Evolutionary conservation across 2,888 invertebrate genomes (phyloP).

Genomic region (Dryocosmus kuriphilus): DNA sequence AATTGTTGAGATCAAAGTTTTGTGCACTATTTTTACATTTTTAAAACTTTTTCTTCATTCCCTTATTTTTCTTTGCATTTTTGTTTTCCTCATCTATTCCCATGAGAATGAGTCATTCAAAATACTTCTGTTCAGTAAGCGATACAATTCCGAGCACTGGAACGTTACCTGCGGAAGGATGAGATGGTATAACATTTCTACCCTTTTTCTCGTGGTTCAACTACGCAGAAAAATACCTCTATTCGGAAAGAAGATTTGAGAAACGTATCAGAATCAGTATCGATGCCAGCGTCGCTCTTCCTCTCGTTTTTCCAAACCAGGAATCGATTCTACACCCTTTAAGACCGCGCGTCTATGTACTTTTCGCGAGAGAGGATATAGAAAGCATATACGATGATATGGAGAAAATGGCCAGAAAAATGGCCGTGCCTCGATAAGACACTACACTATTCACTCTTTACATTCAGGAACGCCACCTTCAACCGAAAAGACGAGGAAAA

Average conservation of each 20-base stretch:
- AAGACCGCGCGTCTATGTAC: slow-evolving; percentile 2
- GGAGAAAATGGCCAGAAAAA: slow-evolving; percentile 19
- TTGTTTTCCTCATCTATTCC: too few species aligned
- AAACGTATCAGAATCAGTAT: slow-evolving; percentile 32
- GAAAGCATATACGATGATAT: slow-evolving; percentile 7
- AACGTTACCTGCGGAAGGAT: not conserved
- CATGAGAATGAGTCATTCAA: not conserved
- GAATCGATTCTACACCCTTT: slow-evolving; percentile 26
- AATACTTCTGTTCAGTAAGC: not conserved
- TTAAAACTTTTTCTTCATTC: too few species aligned
- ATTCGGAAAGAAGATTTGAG: slow-evolving; percentile 27
- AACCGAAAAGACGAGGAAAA: not conserved
- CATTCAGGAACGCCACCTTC: not conserved
- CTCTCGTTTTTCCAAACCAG: not conserved
- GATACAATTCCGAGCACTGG: not conserved
- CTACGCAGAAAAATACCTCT: slow-evolving; percentile 8
- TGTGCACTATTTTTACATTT: too few species aligned
- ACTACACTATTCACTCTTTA: not conserved
- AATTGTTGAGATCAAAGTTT: too few species aligned
- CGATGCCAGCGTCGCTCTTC: slow-evolving; percentile 1
- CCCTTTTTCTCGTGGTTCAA: not conserved
- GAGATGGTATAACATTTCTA: not conserved
- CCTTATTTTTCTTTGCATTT: too few species aligned
- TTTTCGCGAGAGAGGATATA: not conserved
- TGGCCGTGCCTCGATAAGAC: slow-evolving; percentile 12